These are phyloP conservation scores for Cephus rjabovi DNA, from an alignment of 2,888 invertebrate genomes.

Conservation along the genomic window DNA sequence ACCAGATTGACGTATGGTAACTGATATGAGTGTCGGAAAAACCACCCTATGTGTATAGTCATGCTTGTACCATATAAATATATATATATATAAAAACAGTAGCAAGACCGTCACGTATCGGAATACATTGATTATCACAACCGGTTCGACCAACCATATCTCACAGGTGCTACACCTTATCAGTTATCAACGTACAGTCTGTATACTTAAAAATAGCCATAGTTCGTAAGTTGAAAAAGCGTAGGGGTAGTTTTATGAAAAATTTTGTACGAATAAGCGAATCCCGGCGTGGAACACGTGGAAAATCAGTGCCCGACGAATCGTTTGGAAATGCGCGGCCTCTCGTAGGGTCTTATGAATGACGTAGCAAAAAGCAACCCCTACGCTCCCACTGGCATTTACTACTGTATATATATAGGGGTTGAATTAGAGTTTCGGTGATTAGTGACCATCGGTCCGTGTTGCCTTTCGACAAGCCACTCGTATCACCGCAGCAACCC, in stretches of 20 bases:
- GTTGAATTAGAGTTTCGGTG: slow-evolving; percentile 16
- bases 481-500: slow-evolving; percentile 22
- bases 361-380: slow-evolving; percentile 54
- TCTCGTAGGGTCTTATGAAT: slow-evolving; percentile 54
- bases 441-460: slow-evolving; percentile 38
- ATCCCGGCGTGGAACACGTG: slow-evolving; percentile 42
- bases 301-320: slow-evolving; percentile 41
- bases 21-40: not conserved
- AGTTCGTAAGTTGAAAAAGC: not conserved
- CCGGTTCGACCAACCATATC: not conserved
- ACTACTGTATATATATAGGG: not conserved
- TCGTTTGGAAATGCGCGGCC: slow-evolving; percentile 19
- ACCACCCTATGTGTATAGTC: not conserved
- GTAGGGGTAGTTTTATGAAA: not conserved
- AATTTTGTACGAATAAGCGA: not conserved
- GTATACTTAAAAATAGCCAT: not conserved
- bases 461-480: slow-evolving; percentile 45
- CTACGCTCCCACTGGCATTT: not conserved
- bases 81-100: no score
- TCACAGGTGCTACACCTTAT: not conserved
- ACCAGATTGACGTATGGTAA: not conserved
- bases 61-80: no score
- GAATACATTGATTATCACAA: not conserved
- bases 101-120: not conserved
- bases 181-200: not conserved